Percentiles rank a stretch among this genome's conserved stretches.
phyloP scores from a whole-genome alignment of 2,113 vertebrate species.

The Emydocephalus ijimae region DNA sequence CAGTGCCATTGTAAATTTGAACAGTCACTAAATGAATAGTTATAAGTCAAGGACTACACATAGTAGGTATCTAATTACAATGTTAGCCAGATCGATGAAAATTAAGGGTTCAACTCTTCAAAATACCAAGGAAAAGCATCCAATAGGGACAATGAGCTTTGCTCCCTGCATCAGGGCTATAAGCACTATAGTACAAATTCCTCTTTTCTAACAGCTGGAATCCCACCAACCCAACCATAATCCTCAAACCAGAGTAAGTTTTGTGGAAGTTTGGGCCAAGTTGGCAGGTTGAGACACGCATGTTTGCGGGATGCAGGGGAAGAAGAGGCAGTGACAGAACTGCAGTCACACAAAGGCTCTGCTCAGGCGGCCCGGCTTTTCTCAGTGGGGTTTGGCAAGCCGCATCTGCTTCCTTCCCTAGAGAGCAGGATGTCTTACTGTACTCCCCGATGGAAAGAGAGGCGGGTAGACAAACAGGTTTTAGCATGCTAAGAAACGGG shows the following conservation, averaged over 20 bases:
- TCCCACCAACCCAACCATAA: neutral
- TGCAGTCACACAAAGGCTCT: neutral
- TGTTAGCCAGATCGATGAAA: neutral
- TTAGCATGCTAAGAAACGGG: neutral
- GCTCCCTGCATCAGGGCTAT: neutral
- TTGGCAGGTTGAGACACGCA: neutral
- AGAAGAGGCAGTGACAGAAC: neutral
- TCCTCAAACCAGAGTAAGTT: neutral
- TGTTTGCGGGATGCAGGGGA: neutral
- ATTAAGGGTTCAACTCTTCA: neutral
- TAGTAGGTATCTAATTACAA: neutral
- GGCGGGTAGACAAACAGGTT: neutral
- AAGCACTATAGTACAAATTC: neutral
- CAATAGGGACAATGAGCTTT: neutral
- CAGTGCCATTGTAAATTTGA: neutral
- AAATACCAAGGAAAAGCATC: no score
- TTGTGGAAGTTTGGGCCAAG: neutral
- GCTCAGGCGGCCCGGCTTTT: neutral
- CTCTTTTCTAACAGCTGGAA: neutral
- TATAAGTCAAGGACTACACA: neutral
- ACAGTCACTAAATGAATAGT: neutral
- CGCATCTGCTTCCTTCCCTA: neutral
- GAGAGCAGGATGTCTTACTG: neutral
- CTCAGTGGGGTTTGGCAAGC: neutral
- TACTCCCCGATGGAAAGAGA: neutral